A percentile compares a stretch with the other conserved stretches of the same genome.
Evolutionary conservation across 1,140 invertebrate species (phyloP).

Genomic region (Zaprionus camerounensis): DNA sequence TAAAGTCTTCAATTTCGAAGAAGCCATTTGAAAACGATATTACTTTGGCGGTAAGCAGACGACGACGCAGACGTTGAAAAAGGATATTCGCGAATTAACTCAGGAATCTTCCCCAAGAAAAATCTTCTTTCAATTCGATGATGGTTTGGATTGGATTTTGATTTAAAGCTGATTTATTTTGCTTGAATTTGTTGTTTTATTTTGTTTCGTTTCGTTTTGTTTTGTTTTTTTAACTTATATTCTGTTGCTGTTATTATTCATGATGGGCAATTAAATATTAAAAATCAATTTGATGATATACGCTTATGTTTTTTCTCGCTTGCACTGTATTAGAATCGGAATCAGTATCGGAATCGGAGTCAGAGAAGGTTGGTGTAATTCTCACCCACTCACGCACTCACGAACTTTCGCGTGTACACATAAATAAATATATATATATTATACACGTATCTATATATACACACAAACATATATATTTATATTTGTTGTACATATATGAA

Average conservation of each 20-base stretch:
- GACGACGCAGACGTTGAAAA: constrained; percentile 70
- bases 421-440: constrained; percentile 52
- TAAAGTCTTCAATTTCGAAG: constrained; percentile 26
- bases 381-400: constrained; percentile 32
- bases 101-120: neutral
- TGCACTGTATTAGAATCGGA: constrained; percentile 58
- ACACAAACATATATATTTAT: constrained; percentile 34
- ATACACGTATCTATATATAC: constrained; percentile 31
- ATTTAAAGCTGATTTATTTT: constrained; percentile 25
- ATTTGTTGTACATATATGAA: constrained; percentile 75
- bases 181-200: constrained; percentile 5
- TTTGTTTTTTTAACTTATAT: constrained; percentile 1
- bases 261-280: constrained; percentile 44
- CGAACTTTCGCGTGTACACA: constrained; percentile 35
- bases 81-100: constrained; percentile 25
- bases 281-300: constrained; percentile 35
- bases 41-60: constrained; percentile 54
- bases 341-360: neutral
- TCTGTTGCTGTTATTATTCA: constrained; percentile 38
- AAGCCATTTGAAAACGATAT: constrained; percentile 32
- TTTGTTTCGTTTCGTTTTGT: constrained; percentile 11
- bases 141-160: constrained; percentile 32
- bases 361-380: constrained; percentile 32
- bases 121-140: constrained; percentile 24
- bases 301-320: constrained; percentile 34